These are phyloP conservation scores for Sebastes dallii DNA, from an alignment of 2,797 vertebrate species.

Conservation along the genomic window DNA sequence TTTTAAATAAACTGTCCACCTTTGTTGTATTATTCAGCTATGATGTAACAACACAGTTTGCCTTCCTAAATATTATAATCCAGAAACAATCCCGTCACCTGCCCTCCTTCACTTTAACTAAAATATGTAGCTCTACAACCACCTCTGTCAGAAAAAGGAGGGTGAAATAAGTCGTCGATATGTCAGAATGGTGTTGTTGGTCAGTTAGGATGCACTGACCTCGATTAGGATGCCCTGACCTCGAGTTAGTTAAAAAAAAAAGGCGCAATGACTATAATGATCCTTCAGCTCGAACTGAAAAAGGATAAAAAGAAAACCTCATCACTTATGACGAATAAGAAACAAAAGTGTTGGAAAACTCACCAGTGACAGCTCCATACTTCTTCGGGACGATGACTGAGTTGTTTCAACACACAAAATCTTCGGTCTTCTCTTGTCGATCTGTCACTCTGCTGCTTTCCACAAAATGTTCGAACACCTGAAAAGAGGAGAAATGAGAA, in stretches of 20 bases:
- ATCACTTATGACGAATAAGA: neutral
- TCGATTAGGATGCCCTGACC: neutral
- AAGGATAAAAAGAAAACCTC: neutral
- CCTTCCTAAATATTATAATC: neutral
- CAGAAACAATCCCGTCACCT: neutral
- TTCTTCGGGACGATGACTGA: neutral
- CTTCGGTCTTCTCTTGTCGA: neutral
- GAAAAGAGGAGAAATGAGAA: neutral
- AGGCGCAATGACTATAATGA: neutral
- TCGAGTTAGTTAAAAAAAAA: neutral
- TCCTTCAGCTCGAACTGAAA: neutral
- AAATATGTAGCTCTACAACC: neutral
- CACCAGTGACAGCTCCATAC: constrained; percentile 81
- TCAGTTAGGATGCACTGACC: neutral
- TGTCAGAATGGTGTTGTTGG: neutral
- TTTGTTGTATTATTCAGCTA: neutral
- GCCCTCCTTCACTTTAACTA: neutral
- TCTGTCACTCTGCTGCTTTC: neutral
- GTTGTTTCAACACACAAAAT: neutral
- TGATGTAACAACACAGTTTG: neutral
- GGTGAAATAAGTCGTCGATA: neutral
- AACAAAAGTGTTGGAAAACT: constrained; percentile 28
- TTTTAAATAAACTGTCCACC: neutral
- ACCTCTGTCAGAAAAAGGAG: neutral
- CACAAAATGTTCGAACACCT: neutral